Evolutionary conservation across 2,797 vertebrate species (phyloP).

Genomic region (Crocidura indochinensis): DNA sequence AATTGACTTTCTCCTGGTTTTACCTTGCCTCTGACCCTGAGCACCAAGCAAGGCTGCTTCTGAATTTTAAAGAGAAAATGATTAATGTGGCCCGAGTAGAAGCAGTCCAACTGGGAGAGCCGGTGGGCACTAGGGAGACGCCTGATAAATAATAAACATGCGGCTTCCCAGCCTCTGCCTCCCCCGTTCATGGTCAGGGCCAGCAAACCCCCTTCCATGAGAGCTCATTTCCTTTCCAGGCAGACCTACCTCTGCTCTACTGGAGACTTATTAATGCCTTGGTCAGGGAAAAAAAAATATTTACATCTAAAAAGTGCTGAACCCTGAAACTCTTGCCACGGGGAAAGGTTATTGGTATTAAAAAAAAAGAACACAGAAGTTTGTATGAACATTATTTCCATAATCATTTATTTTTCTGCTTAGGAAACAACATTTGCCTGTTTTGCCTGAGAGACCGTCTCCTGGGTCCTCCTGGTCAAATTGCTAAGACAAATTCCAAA

Average conservation of each 20-base stretch:
- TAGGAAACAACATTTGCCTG: conserved; percentile 47
- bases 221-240: conserved; percentile 77
- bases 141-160: conserved; percentile 62
- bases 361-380: conserved; percentile 35
- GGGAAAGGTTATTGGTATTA: conserved; percentile 50
- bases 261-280: conserved; percentile 15
- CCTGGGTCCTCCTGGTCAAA: background rate
- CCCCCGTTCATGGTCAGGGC: conserved; percentile 1
- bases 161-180: background rate
- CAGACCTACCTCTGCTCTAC: conserved; percentile 66
- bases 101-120: background rate
- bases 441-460: conserved; percentile 59
- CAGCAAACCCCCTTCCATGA: conserved; percentile 20
- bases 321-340: conserved; percentile 28
- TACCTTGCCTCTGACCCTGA: conserved; percentile 25
- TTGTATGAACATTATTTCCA: conserved; percentile 70
- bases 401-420: conserved; percentile 62
- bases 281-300: conserved; percentile 69
- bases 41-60: conserved; percentile 14
- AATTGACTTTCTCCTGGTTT: conserved; percentile 81
- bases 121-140: background rate
- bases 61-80: conserved; percentile 76
- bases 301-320: conserved; percentile 83
- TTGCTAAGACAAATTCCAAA: conserved; percentile 58
- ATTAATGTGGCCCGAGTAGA: conserved; percentile 48